phyloP scores from a whole-genome alignment of 2,797 vertebrate genomes.

The Eulemur coronatus region DNA sequence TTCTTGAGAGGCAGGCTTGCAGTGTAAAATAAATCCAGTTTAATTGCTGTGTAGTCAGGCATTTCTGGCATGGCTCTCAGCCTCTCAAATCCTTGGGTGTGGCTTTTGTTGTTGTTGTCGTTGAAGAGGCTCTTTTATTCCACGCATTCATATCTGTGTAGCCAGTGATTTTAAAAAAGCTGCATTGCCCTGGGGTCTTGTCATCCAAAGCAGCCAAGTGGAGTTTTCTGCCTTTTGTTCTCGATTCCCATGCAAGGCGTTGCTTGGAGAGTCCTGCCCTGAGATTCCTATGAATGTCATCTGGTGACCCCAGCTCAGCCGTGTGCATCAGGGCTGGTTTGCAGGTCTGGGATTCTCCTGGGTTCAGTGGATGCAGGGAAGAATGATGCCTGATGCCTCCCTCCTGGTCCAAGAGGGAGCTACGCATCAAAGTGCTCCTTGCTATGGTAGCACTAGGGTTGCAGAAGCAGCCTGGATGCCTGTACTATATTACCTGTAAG shows the following conservation, averaged over 20 bases:
- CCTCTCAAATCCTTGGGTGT: background rate
- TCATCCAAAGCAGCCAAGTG: background rate
- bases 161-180: background rate
- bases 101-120: background rate
- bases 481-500: background rate
- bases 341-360: background rate
- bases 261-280: background rate
- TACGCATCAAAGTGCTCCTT: background rate
- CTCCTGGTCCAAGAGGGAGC: background rate
- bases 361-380: background rate
- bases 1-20: background rate
- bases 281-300: background rate
- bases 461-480: background rate
- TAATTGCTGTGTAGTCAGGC: background rate
- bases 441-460: accelerated
- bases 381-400: background rate
- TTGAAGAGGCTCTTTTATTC: background rate
- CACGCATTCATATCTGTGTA: background rate
- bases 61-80: background rate
- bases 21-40: background rate
- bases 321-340: background rate
- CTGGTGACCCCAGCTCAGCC: background rate
- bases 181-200: background rate
- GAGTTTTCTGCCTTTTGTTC: background rate
- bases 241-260: background rate